Evolutionary conservation across 2,888 invertebrate genomes (phyloP).

Genomic region (Subacronicta megacephala): DNA sequence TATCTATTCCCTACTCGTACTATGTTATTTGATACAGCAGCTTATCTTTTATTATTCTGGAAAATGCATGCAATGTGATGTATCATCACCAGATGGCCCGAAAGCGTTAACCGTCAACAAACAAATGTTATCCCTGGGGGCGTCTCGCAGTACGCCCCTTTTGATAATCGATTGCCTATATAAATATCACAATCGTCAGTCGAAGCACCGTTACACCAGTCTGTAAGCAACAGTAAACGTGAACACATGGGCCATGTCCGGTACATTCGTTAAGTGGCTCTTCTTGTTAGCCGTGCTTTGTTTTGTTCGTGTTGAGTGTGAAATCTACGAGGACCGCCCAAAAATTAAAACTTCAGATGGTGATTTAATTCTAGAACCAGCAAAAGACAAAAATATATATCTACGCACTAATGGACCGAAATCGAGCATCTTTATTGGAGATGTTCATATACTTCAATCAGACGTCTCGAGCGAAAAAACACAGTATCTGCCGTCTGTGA

Average conservation of each 20-base stretch:
- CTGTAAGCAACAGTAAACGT: slow-evolving; percentile 26
- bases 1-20: too few species aligned
- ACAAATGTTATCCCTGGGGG: slow-evolving; percentile 38
- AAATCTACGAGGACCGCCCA: slow-evolving; percentile 91
- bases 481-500: slow-evolving; percentile 36
- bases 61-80: slow-evolving; percentile 8
- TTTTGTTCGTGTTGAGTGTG: slow-evolving; percentile 69
- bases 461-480: slow-evolving; percentile 65
- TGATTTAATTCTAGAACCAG: slow-evolving; percentile 94
- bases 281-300: slow-evolving; percentile 60
- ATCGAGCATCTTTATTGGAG: slow-evolving; percentile 91
- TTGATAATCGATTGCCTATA: slow-evolving; percentile 11
- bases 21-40: too few species aligned
- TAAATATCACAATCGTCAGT: slow-evolving; percentile 1
- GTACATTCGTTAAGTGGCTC: slow-evolving; percentile 58
- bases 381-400: slow-evolving; percentile 93
- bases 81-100: slow-evolving; percentile 44
- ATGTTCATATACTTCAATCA: slow-evolving; percentile 90
- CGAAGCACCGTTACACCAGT: slow-evolving; percentile 34
- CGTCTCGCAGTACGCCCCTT: slow-evolving; percentile 50
- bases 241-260: slow-evolving; percentile 70
- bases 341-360: slow-evolving; percentile 91
- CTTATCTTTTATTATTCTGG: slow-evolving; percentile 3
- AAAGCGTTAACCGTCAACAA: slow-evolving; percentile 4
- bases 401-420: slow-evolving; percentile 92